These are phyloP conservation scores for Macaria notata DNA, from an alignment of 2,888 invertebrate species.

Conservation along the genomic window DNA sequence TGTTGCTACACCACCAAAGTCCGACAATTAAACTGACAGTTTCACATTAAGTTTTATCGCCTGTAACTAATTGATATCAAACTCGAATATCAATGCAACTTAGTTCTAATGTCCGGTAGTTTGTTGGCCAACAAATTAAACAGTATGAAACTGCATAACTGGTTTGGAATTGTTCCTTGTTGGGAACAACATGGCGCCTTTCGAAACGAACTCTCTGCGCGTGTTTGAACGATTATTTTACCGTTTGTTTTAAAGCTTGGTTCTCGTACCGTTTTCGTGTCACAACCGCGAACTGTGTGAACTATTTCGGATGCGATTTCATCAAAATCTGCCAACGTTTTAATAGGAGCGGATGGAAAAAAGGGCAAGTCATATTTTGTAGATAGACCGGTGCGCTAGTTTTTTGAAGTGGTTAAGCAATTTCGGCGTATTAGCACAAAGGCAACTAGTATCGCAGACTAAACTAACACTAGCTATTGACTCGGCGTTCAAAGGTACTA, in stretches of 20 bases:
- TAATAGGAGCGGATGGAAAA: no score
- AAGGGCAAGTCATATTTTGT: no score
- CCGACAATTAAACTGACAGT: slow-evolving; percentile 17
- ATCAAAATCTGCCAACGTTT: no score
- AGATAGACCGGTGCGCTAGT: no score
- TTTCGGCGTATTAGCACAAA: no score
- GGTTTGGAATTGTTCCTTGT: slow-evolving; percentile 30
- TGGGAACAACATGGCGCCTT: slow-evolving; percentile 51
- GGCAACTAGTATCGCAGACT: no score
- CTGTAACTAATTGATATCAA: slow-evolving; percentile 36
- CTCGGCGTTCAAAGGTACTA: no score
- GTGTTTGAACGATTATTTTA: slow-evolving; percentile 30
- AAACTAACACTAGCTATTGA: no score
- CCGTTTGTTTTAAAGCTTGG: slow-evolving; percentile 30
- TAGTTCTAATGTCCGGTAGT: slow-evolving; percentile 47
- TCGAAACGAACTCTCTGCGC: slow-evolving; percentile 51
- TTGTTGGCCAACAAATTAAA: slow-evolving; percentile 53
- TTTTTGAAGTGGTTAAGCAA: no score
- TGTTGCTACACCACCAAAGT: slow-evolving; percentile 2
- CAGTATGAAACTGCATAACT: slow-evolving; percentile 48
- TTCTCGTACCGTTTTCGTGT: neutral
- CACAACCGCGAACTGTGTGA: neutral
- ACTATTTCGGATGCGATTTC: no score
- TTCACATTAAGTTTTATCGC: slow-evolving; percentile 33
- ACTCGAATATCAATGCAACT: slow-evolving; percentile 36